Evolutionary conservation across 1,140 invertebrate genomes (phyloP), one percentile per base, ranked within the genome.

Genomic region (Oryzaephilus surinamensis): DNA sequence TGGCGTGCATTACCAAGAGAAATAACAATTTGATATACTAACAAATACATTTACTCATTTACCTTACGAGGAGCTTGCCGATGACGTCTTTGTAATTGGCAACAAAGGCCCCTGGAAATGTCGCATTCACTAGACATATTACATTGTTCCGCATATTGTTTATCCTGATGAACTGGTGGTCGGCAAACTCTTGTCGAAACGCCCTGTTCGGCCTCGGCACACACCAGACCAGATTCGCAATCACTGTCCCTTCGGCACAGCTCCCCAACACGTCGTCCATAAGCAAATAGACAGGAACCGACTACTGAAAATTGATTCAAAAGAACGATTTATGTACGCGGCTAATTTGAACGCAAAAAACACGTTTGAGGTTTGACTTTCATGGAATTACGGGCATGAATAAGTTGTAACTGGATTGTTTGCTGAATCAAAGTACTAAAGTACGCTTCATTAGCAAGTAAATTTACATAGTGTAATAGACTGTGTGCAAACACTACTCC

Each of bases 121-220:
- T 91, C 86, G 50, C 88, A 93, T 46, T 93, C 87, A 41, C 76
- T 79, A 37, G 84, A 89, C 59, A 81, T 77, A 35, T 67, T 66
- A 63, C 88, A 93, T 37, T 86, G 79, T 56, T 89, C 84, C 55
- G 82, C 86, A 63, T 89, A 87, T 47, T 84, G 81, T 58, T 87
- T 88, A 45, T 77, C 80, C 13, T 75, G 74, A 31, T 76, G 70
- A 2, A 77, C 65, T 1, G 81, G 81, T 6, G 80, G 76, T 52
- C 85, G 79, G 63, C 87, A 92, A 6, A 82, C 79, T 52, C 81
- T 73, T 39, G 74, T 71, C 8, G 50, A 53, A 21, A 48, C 51
- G 37, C 58, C 62, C 24, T 59, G 54, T 16, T 64, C 64, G 4
- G 68, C 63, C 26, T 76, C 70, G 19, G 71, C 67, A 54, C 83